A percentile compares a stretch with the other conserved stretches of the same genome.
Conservation (phyloP, 2,888 invertebrate species). For the Cheilosia impressa region DNA sequence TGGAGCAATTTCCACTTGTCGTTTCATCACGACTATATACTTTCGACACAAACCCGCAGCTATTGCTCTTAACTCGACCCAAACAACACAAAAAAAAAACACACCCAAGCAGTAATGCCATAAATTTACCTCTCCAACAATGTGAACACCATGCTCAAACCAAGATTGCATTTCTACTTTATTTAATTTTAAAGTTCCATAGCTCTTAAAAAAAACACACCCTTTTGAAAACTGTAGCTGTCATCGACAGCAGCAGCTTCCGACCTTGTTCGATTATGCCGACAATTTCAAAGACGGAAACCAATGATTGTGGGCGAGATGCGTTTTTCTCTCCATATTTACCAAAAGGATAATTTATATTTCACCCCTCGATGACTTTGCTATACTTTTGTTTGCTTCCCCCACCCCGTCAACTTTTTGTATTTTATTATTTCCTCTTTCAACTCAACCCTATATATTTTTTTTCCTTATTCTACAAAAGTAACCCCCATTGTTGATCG, state of each 20-base stretch:
- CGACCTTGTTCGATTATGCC: neutral
- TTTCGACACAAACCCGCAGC: no score
- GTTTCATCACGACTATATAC: no score
- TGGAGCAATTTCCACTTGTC: no score
- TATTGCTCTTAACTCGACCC: no score
- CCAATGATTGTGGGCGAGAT: neutral
- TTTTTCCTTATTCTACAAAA: conserved; percentile 4
- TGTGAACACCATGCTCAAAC: no score
- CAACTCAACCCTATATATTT: conserved; percentile 11
- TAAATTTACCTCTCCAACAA: no score
- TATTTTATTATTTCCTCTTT: conserved; percentile 39
- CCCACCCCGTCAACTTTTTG: neutral
- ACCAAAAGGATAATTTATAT: conserved; percentile 45
- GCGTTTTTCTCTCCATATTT: conserved; percentile 3
- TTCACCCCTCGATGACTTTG: conserved; percentile 34
- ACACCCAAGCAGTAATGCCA: no score
- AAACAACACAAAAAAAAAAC: no score
- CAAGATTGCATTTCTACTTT: no score
- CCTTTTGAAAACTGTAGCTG: neutral
- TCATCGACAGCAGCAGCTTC: neutral
- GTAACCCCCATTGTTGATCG: conserved; percentile 21
- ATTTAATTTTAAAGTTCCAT: no score
- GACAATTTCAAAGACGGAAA: neutral
- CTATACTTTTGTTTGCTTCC: neutral
- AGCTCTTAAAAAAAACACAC: no score